Evolutionary conservation across 1,140 invertebrate genomes (phyloP), one percentile per base, ranked within the genome.

Genomic region (Lycorma delicatula): DNA sequence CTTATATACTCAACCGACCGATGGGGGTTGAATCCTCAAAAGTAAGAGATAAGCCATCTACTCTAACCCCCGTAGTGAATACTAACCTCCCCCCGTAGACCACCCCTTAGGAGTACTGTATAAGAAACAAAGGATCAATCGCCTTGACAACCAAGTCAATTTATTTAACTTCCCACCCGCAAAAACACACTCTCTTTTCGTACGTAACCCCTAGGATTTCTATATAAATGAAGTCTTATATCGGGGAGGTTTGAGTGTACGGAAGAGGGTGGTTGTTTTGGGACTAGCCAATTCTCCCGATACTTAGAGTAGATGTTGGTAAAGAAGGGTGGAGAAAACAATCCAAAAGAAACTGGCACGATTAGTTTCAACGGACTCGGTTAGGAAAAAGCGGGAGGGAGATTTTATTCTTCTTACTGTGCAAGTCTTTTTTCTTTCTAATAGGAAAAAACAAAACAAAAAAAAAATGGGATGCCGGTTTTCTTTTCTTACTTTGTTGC

Each of bases 191-290:
- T 44, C 23, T 44, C 41, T 44, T 44, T 44, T 22, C 41, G 41
- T 22, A 16, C 23, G 6, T 22, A 44, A 22, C 41, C 41, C 41
- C 41, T 44, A 41, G 38, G 38, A 41, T 20, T 41, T 41, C 16
- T 9, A 22, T 44, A 44, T 44, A 44, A 44, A 44, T 44, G 41
- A 44, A 44, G 41, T 44, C 41, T 44, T 44, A 44, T 44, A 44
- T 2, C 41, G 41, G 16, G 41, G 41, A 22, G 41, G 41, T 44
- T 22, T 44, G 41, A 1, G 23, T 22, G 11, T 44, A 16, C 41
- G 2, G 41, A 22, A 16, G 41, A 22, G 41, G 23, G 41, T 44
- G 41, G 41, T 20, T 22, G 16, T 44, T 44, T 13, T 44, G 41
- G 41, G 41, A 44, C 18, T 44, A 16, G 41, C 41, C 41, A 12